Evolutionary conservation across 2,888 invertebrate species (phyloP).

Genomic region (Anthophora plumipes): DNA sequence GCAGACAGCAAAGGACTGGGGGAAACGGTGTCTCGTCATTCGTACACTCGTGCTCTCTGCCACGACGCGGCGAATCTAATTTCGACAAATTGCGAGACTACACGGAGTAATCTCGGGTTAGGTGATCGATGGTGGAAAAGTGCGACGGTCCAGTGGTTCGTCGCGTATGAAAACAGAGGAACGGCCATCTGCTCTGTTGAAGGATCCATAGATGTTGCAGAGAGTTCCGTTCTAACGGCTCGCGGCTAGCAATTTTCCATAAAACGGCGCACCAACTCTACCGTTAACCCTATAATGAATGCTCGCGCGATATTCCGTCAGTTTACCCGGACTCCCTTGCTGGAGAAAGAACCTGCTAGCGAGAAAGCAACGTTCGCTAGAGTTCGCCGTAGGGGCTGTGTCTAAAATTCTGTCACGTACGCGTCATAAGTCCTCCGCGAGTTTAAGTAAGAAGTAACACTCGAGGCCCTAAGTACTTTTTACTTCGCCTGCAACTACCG

Average conservation of each 20-base stretch:
- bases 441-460: conserved; percentile 79
- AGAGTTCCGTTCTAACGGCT: conserved; percentile 24
- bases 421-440: conserved; percentile 81
- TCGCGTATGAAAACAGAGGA: not conserved
- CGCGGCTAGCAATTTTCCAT: conserved; percentile 31
- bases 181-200: not conserved
- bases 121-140: conserved; percentile 45
- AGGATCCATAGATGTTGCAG: not conserved
- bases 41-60: conserved; percentile 50
- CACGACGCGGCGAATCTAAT: conserved; percentile 60
- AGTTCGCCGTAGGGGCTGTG: conserved; percentile 35
- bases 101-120: conserved; percentile 44
- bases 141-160: conserved; percentile 10
- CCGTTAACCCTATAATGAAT: conserved; percentile 19
- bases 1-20: conserved; percentile 64
- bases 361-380: conserved; percentile 48
- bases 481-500: conserved; percentile 24
- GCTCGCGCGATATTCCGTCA: not conserved
- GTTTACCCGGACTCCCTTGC: conserved; percentile 25
- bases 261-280: not conserved
- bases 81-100: conserved; percentile 62
- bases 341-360: conserved; percentile 44
- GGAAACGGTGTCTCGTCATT: conserved; percentile 50
- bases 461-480: conserved; percentile 56
- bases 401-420: conserved; percentile 83